A percentile compares a stretch with the other conserved stretches of the same genome.
Evolutionary conservation across 2,797 vertebrate genomes (phyloP).

Genomic region (Psittacula echo): DNA sequence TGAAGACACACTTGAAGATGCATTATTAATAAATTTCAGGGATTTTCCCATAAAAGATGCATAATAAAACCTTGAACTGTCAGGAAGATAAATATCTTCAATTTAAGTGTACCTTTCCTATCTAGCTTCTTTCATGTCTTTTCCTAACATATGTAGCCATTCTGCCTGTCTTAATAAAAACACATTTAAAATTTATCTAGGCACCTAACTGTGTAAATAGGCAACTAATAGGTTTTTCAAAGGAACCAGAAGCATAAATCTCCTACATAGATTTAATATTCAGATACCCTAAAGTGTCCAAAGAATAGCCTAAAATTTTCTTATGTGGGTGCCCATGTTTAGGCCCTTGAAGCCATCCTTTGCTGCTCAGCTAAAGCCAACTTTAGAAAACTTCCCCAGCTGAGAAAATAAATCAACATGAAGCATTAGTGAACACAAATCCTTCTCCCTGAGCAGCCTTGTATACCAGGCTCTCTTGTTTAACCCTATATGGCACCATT

Average conservation of each 20-base stretch:
- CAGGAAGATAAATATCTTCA: not conserved
- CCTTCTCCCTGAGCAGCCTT: not conserved
- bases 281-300: not conserved
- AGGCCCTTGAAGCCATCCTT: not conserved
- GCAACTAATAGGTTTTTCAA: not conserved
- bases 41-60: not conserved
- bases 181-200: not conserved
- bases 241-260: not conserved
- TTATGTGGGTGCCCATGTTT: not conserved
- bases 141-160: not conserved
- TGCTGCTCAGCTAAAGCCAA: not conserved
- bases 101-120: not conserved
- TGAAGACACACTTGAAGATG: not conserved
- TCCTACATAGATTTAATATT: not conserved
- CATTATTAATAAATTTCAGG: constrained; percentile 12
- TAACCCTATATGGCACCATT: constrained; percentile 32
- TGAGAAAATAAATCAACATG: not conserved
- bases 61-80: not conserved
- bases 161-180: not conserved
- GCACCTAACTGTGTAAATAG: not conserved
- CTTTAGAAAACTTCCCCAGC: not conserved
- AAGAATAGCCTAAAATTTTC: not conserved
- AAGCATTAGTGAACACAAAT: not conserved
- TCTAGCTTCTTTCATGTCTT: not conserved
- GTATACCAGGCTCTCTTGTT: not conserved